Percentiles rank a stretch among this genome's conserved stretches.
These are phyloP conservation scores for Clarias batrachus DNA, from an alignment of 2,113 vertebrate genomes.

Conservation along the genomic window DNA sequence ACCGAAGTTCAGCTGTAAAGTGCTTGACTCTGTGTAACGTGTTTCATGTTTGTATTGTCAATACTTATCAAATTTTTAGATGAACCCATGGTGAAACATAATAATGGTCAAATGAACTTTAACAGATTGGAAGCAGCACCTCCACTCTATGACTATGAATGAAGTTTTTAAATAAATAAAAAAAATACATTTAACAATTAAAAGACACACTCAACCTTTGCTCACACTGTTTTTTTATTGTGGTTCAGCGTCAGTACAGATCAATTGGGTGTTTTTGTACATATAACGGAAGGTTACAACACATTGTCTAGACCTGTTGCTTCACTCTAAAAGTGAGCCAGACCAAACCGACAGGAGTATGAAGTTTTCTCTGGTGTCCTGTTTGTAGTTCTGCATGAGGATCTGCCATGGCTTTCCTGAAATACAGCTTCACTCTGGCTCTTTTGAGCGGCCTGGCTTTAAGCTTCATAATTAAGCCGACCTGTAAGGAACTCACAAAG, in stretches of 20 bases:
- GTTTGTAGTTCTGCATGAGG: background rate
- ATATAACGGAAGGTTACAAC: background rate
- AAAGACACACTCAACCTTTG: no score
- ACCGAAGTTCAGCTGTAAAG: background rate
- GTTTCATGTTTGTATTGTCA: no score
- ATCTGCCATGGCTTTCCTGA: background rate
- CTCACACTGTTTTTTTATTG: no score
- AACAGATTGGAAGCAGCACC: no score
- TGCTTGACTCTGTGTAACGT: background rate
- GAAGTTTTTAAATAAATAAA: no score
- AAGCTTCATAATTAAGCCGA: background rate
- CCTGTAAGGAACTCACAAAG: slow-evolving; percentile 27
- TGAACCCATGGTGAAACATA: background rate
- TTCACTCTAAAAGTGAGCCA: slow-evolving; percentile 15
- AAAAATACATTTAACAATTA: no score
- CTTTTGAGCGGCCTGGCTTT: slow-evolving; percentile 13
- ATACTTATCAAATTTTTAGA: background rate
- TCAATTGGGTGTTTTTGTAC: background rate
- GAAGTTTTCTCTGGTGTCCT: background rate
- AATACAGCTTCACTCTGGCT: background rate
- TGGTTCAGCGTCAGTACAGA: no score
- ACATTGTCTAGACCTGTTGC: slow-evolving; percentile 9
- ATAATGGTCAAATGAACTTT: no score
- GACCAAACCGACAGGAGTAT: background rate
- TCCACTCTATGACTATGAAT: no score